Evolutionary conservation across 2,888 invertebrate species (phyloP).

Genomic region (Sympetrum striolatum): DNA sequence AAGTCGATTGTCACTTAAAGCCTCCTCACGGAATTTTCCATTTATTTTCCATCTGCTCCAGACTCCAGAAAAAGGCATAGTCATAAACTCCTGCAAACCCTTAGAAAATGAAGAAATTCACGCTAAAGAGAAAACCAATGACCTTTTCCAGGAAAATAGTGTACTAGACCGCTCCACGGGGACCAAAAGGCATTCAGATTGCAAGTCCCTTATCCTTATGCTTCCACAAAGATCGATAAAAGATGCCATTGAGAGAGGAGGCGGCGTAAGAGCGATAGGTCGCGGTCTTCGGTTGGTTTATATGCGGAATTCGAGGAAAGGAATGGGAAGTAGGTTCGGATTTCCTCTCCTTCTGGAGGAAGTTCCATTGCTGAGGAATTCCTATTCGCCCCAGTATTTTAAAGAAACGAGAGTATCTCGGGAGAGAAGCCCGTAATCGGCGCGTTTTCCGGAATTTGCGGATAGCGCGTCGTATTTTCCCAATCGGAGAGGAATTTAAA

Average conservation of each 20-base stretch:
- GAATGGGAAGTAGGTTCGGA: not conserved
- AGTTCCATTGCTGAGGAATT: not conserved
- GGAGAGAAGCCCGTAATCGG: not conserved
- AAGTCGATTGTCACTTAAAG: too few relatives aligned
- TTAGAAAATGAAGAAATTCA: not conserved
- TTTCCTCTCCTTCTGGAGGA: not conserved
- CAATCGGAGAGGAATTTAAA: not conserved
- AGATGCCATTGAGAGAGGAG: not conserved
- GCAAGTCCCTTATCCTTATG: not conserved
- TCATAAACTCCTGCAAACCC: not conserved
- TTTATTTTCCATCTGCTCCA: too few relatives aligned
- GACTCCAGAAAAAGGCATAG: not conserved
- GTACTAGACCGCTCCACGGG: not conserved
- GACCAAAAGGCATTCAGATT: not conserved
- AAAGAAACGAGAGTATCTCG: not conserved
- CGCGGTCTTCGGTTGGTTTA: not conserved
- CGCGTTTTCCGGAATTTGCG: not conserved
- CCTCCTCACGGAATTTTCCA: too few relatives aligned
- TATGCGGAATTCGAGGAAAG: not conserved
- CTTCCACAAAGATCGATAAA: not conserved
- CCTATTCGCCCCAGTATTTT: not conserved
- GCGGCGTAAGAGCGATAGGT: too few relatives aligned
- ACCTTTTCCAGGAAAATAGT: not conserved
- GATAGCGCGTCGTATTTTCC: not conserved
- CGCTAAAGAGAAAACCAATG: not conserved